phyloP scores from a whole-genome alignment of 2,888 invertebrate genomes.

The Macrosoma leucophasiata region DNA sequence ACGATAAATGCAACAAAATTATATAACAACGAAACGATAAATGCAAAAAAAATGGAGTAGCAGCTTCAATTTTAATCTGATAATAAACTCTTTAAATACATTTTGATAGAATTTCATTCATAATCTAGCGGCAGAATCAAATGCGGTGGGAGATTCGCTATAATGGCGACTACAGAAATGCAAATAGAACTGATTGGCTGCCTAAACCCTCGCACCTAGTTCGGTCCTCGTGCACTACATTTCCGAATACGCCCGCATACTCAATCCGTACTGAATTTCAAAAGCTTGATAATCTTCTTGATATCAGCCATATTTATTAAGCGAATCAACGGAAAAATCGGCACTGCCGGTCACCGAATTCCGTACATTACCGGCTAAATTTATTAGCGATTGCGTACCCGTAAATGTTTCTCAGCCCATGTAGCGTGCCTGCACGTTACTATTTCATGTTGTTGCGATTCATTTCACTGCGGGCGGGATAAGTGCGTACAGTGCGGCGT shows the following conservation, averaged over 20 bases:
- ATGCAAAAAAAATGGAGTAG: too few relatives aligned
- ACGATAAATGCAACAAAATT: too few relatives aligned
- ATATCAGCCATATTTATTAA: conserved; percentile 27
- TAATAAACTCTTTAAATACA: conserved; percentile 41
- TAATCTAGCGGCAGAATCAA: conserved; percentile 27
- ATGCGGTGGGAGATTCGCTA: conserved; percentile 35
- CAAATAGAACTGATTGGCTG: conserved; percentile 54
- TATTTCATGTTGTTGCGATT: conserved; percentile 29
- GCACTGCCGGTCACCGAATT: conserved; percentile 22
- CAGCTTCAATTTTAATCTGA: too few relatives aligned
- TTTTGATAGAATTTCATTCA: conserved; percentile 41
- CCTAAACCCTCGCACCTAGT: conserved; percentile 25
- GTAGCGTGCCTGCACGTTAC: conserved; percentile 24
- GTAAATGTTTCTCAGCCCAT: conserved; percentile 26
- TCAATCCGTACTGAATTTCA: conserved; percentile 20
- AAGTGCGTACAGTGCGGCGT: conserved; percentile 18
- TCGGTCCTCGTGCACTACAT: conserved; percentile 31
- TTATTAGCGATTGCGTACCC: conserved; percentile 27
- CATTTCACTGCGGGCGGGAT: conserved; percentile 25
- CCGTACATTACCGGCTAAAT: conserved; percentile 26
- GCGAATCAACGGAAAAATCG: conserved; percentile 29
- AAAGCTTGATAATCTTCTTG: conserved; percentile 24
- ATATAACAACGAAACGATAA: too few relatives aligned
- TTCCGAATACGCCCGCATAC: conserved; percentile 26
- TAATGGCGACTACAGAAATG: conserved; percentile 49